phyloP scores from a whole-genome alignment of 2,888 invertebrate species.

The Rotaria socialis region DNA sequence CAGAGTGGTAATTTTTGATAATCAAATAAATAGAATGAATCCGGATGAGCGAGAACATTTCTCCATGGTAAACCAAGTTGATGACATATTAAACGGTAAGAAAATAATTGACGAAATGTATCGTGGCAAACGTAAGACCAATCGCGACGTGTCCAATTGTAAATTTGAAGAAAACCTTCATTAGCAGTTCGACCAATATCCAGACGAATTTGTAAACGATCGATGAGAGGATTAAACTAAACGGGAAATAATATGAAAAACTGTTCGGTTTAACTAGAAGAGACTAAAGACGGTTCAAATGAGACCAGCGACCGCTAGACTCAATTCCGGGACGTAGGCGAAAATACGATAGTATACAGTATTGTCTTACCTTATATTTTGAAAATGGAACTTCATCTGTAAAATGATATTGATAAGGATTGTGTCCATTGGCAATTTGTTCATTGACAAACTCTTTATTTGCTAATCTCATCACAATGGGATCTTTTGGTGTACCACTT shows the following conservation, averaged over 20 bases:
- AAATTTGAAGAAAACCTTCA: conserved; percentile 86
- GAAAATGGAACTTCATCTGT: conserved; percentile 26
- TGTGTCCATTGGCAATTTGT: conserved; percentile 23
- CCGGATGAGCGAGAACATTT: conserved; percentile 39
- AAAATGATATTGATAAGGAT: conserved; percentile 28
- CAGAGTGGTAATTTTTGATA: conserved; percentile 39
- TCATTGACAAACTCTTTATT: conserved; percentile 22
- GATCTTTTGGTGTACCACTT: conserved; percentile 65
- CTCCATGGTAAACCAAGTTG: conserved; percentile 71
- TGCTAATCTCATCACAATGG: conserved; percentile 50
- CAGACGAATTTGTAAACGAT: conserved; percentile 62
- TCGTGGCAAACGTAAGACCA: conserved; percentile 95
- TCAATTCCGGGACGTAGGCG: too few species aligned
- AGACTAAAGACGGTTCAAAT: too few species aligned
- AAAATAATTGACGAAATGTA: conserved; percentile 75
- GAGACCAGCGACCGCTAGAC: too few species aligned
- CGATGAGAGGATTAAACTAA: neutral
- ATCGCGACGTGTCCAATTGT: conserved; percentile 81
- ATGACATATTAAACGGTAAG: conserved; percentile 73
- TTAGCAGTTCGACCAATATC: conserved; percentile 73
- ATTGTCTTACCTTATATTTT: neutral
- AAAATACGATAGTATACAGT: too few species aligned
- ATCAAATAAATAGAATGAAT: conserved; percentile 39
- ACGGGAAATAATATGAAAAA: too few species aligned
- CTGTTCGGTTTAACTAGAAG: too few species aligned